phyloP scores from a whole-genome alignment of 2,797 vertebrate genomes.

The Notolepis coatsorum region DNA sequence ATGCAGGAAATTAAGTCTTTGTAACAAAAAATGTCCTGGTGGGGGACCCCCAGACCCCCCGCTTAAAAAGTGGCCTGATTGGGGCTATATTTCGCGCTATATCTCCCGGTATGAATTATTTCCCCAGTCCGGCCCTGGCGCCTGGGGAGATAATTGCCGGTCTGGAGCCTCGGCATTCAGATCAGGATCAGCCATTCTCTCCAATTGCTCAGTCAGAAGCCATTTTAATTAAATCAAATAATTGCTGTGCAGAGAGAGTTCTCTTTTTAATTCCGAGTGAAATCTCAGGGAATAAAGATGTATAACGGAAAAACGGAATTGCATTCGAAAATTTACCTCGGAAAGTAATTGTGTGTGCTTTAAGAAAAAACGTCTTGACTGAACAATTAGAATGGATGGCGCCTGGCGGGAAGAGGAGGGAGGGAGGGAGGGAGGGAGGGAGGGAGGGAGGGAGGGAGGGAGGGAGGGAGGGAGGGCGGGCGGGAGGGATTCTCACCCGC shows the following conservation, averaged over 20 bases:
- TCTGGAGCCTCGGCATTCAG: slow-evolving; percentile 19
- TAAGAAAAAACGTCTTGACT: slow-evolving; percentile 30
- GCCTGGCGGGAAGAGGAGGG: slow-evolving; percentile 9
- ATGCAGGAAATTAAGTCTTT: too few species aligned
- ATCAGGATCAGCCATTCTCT: neutral
- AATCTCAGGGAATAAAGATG: slow-evolving; percentile 20
- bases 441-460: too few species aligned
- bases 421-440: too few species aligned
- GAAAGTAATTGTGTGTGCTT: slow-evolving; percentile 40
- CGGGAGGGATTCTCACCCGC: too few species aligned
- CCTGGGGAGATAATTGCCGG: slow-evolving; percentile 28
- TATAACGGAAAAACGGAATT: slow-evolving; percentile 16
- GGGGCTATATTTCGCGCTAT: too few species aligned
- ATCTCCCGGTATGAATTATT: too few species aligned
- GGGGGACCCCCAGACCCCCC: too few species aligned
- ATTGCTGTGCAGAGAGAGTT: slow-evolving; percentile 21
- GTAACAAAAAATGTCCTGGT: too few species aligned
- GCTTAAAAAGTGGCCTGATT: too few species aligned
- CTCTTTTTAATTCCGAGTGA: slow-evolving; percentile 29
- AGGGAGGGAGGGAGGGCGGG: too few species aligned
- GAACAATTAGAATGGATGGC: slow-evolving; percentile 32
- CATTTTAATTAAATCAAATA: slow-evolving; percentile 43
- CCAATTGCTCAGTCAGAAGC: slow-evolving; percentile 6
- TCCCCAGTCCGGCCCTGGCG: too few species aligned
- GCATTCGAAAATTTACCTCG: slow-evolving; percentile 37